Evolutionary conservation across 2,888 invertebrate genomes (phyloP).

Genomic region (Pantelozetes paolii): DNA sequence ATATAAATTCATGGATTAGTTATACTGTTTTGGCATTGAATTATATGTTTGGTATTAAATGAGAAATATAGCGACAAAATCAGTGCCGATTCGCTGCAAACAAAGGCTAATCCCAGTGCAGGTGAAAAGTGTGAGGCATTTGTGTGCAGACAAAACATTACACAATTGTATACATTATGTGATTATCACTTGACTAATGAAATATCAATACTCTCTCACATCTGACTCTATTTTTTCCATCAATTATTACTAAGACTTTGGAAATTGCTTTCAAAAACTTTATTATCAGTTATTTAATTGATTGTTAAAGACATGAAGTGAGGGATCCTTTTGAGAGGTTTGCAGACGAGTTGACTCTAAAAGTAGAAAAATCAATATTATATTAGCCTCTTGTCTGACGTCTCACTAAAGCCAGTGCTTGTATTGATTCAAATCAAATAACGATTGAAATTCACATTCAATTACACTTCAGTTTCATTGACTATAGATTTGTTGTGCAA

Average conservation of each 20-base stretch:
- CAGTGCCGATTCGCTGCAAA: background rate
- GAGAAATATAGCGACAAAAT: background rate
- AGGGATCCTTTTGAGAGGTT: conserved; percentile 14
- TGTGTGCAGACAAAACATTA: background rate
- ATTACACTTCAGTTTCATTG: conserved; percentile 5
- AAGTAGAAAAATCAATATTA: conserved; percentile 6
- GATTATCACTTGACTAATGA: conserved; percentile 4
- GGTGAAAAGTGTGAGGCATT: background rate
- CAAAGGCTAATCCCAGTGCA: background rate
- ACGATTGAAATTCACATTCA: background rate
- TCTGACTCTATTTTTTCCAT: background rate
- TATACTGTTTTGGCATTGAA: background rate
- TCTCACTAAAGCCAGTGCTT: background rate
- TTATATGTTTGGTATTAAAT: background rate
- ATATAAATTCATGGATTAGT: conserved; percentile 12
- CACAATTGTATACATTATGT: background rate
- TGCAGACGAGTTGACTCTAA: background rate
- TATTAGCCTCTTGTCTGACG: conserved; percentile 1
- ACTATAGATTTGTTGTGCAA: background rate
- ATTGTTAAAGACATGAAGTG: conserved; percentile 27
- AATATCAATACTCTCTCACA: conserved; percentile 8
- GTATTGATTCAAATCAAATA: background rate
- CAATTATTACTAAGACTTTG: background rate
- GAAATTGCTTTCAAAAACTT: conserved; percentile 5
- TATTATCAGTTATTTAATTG: background rate